Evolutionary conservation across 2,113 vertebrate species (phyloP).

Genomic region (Dipodomys spectabilis): DNA sequence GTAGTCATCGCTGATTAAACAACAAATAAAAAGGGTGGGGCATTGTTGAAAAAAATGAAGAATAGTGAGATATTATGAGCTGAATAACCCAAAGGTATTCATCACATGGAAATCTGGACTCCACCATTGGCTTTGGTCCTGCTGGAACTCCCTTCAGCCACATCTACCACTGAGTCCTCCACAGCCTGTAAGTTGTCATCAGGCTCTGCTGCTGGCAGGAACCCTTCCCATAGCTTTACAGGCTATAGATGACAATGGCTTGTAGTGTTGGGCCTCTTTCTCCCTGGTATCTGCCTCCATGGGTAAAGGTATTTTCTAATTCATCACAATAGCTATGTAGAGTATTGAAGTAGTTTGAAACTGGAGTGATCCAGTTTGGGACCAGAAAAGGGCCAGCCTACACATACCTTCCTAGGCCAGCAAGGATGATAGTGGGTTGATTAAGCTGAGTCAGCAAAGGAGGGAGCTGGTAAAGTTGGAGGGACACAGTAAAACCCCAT

Average conservation of each 20-base stretch:
- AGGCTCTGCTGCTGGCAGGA: slow-evolving; percentile 16
- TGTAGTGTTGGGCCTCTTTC: neutral
- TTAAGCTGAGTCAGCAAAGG: neutral
- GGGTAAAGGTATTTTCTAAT: neutral
- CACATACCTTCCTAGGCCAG: neutral
- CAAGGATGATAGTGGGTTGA: neutral
- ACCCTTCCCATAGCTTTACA: neutral
- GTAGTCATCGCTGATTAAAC: neutral
- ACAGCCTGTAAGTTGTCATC: slow-evolving; percentile 33
- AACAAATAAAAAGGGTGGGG: neutral
- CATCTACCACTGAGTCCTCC: slow-evolving; percentile 36
- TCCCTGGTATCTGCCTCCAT: neutral
- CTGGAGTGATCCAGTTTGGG: neutral
- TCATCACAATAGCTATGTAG: neutral
- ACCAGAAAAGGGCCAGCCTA: neutral
- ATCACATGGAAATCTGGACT: neutral
- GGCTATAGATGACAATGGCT: neutral
- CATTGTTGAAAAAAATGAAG: neutral
- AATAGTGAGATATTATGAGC: slow-evolving; percentile 56
- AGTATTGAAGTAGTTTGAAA: slow-evolving; percentile 18
- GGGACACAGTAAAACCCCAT: neutral
- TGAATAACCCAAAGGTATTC: slow-evolving; percentile 58
- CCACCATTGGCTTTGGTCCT: slow-evolving; percentile 55
- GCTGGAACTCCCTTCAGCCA: neutral
- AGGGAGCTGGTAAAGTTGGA: slow-evolving; percentile 45